Conservation (phyloP, 2,797 vertebrate species). For the Hyperoplus immaculatus region DNA sequence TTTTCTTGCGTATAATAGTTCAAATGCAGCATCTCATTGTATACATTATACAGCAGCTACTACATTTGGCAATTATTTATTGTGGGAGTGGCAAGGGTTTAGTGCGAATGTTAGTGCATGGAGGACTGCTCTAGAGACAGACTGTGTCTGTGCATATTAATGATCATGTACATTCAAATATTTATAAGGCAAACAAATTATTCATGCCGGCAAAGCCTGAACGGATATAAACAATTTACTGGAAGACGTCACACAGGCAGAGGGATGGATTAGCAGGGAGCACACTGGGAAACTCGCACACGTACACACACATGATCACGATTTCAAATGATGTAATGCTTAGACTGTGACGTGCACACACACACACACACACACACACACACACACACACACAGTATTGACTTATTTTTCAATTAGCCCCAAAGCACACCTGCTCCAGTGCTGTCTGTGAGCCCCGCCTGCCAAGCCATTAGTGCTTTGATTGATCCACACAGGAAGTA, state of each 20-base stretch:
- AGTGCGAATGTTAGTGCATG: slow-evolving; percentile 56
- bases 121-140: slow-evolving; percentile 67
- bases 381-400: slow-evolving; percentile 71
- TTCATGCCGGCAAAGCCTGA: slow-evolving; percentile 84
- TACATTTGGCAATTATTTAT: slow-evolving; percentile 56
- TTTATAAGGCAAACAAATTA: slow-evolving; percentile 88
- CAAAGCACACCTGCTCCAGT: slow-evolving; percentile 84
- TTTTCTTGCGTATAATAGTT: slow-evolving; percentile 45
- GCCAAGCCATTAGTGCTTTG: slow-evolving; percentile 84
- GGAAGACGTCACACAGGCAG: slow-evolving; percentile 82
- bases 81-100: slow-evolving; percentile 67
- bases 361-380: slow-evolving; percentile 4
- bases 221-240: slow-evolving; percentile 89
- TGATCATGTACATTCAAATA: slow-evolving; percentile 87
- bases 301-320: slow-evolving; percentile 62
- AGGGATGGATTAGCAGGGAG: slow-evolving; percentile 78
- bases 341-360: slow-evolving; percentile 36
- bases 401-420: slow-evolving; percentile 87
- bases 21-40: slow-evolving; percentile 31
- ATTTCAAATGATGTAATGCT: slow-evolving; percentile 71
- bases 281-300: slow-evolving; percentile 59
- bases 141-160: slow-evolving; percentile 85
- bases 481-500: slow-evolving; percentile 85
- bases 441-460: slow-evolving; percentile 71
- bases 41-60: slow-evolving; percentile 42